Evolutionary conservation across 23 tunicate species (phyloP).

Genomic region (Trididemnum clinides): DNA sequence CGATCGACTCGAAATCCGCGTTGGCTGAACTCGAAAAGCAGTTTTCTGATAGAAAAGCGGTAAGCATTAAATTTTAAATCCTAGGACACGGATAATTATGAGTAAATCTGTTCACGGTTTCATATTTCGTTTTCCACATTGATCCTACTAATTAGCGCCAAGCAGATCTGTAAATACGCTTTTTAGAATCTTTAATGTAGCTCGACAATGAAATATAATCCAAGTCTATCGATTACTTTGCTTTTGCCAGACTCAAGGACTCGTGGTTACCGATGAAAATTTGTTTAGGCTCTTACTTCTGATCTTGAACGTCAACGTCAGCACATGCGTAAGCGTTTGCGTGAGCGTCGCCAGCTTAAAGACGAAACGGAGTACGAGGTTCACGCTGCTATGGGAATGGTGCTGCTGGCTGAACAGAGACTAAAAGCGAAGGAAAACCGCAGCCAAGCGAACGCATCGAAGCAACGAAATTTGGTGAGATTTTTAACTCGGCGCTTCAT

Average conservation of each 20-base stretch:
- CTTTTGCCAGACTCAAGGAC: too few relatives aligned
- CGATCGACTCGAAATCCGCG: conserved; percentile 65
- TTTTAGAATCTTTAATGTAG: too few relatives aligned
- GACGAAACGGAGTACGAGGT: conserved; percentile 86
- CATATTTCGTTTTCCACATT: too few relatives aligned
- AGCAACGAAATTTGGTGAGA: conserved; percentile 65
- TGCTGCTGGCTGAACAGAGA: conserved; percentile 76
- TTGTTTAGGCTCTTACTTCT: conserved; percentile 52
- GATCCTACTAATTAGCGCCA: too few relatives aligned
- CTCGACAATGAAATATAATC: too few relatives aligned
- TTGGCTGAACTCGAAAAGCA: conserved; percentile 63
- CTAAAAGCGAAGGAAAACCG: conserved; percentile 48
- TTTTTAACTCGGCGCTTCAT: too few relatives aligned
- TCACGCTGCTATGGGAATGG: conserved; percentile 94
- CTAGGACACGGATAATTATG: too few relatives aligned
- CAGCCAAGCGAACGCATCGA: conserved; percentile 19
- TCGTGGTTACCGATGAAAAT: too few relatives aligned
- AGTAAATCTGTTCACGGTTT: too few relatives aligned
- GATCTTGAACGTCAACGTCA: conserved; percentile 72
- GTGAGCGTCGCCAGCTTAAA: conserved; percentile 42
- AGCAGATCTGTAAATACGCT: too few relatives aligned
- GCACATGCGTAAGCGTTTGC: conserved; percentile 51
- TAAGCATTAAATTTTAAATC: too few relatives aligned
- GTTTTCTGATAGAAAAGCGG: conserved; percentile 60
- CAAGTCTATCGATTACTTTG: too few relatives aligned